Evolutionary conservation across 2,797 vertebrate genomes (phyloP), one percentile per base, ranked within the genome.

Genomic region (Darevskia nairensis): DNA sequence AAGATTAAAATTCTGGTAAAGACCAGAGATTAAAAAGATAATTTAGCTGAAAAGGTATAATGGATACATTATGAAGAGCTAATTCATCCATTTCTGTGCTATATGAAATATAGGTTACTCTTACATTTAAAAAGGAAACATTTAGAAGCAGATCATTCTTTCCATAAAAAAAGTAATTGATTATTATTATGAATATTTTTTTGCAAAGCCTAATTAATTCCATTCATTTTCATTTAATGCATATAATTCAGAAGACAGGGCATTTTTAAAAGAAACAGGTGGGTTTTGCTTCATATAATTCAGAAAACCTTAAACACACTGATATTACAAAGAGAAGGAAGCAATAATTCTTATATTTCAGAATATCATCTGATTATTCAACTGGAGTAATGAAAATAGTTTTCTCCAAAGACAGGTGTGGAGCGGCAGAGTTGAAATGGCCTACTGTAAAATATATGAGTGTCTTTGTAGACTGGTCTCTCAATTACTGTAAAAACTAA

Each of bases 1-100:
- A 0, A 3, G 15, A 5, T 4, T 84, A 2, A 41, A 75, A 72
- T 77, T 68, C 13, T 76, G 71, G n/a, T 32, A 91, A 72, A 21
- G 85, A 91, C 8, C 1, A 89, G 17, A 86, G 74, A 87, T 78
- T 41, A 87, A 87, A 46, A 89, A 86, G 41, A 64, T 91, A 80
- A 64, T 85, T 85, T 80, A 64, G 61, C 10, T 68, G 69, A 75
- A 25, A 59, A 78, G 41, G 66, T 68, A 80, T 81, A 75, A 85
- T 81, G 83, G 55, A 80, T 80, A 50, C 32, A 50, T 25, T 46
- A 27, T 46, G 5, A 10, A 75, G 5, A 88, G 91, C 13, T 78
- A 75, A 9, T 41, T 55, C 50, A 91, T 39, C 59, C 84, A 61
- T 92, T 92, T 77, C 8, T 44, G 2, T 75, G 55, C n/a, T 68